Evolutionary conservation across 1,140 invertebrate genomes (phyloP).

Genomic region (Lepidurus couesii): DNA sequence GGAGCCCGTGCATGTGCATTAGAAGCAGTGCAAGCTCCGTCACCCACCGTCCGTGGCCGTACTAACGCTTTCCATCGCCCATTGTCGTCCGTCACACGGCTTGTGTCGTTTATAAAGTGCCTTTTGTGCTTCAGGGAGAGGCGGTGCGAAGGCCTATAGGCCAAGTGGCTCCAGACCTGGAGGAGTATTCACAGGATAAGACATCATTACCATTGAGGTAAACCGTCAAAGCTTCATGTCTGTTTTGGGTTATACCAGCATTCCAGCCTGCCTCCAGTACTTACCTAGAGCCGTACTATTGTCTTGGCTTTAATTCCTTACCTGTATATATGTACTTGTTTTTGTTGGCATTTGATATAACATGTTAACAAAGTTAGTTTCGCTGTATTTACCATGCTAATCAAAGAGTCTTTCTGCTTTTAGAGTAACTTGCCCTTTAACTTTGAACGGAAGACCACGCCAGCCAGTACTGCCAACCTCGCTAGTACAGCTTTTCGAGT

Average conservation of each 20-base stretch:
- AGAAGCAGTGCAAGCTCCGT: background rate
- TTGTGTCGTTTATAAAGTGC: slow-evolving; percentile 1
- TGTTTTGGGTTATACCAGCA: background rate
- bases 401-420: no score
- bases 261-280: no score
- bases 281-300: no score
- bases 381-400: no score
- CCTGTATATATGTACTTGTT: no score
- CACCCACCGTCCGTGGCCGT: background rate
- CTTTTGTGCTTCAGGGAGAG: slow-evolving; percentile 10
- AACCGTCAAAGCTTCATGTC: background rate
- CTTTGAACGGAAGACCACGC: no score
- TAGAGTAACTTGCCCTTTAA: no score
- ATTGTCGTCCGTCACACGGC: background rate
- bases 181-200: slow-evolving; percentile 11
- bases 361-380: no score
- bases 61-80: slow-evolving; percentile 13
- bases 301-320: no score
- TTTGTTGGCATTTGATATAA: no score
- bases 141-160: background rate
- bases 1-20: slow-evolving; percentile 20
- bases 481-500: no score
- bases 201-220: slow-evolving; percentile 5
- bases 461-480: no score
- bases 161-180: slow-evolving; percentile 2